A percentile compares a stretch with the other conserved stretches of the same genome.
Evolutionary conservation across 1,140 invertebrate species (phyloP).

Genomic region (Caenorhabditis tropicalis): DNA sequence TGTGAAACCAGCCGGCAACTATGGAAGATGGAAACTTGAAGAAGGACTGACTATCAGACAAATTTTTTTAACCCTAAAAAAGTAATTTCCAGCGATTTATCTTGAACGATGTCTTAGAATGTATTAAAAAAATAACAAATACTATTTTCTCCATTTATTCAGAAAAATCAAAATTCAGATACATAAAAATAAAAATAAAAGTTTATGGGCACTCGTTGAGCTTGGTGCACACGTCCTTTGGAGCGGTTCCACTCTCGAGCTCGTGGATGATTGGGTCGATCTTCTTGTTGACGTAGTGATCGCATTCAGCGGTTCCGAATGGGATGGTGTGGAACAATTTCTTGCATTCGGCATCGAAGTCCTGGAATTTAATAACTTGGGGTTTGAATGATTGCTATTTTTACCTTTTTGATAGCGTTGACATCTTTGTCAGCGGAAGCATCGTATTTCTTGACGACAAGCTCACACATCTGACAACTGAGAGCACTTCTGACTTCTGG

Average conservation of each 20-base stretch:
- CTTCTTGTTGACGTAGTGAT: constrained; percentile 28
- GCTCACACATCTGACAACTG: constrained; percentile 23
- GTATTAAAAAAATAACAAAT: not conserved
- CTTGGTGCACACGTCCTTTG: constrained; percentile 51
- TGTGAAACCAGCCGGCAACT: too few species aligned
- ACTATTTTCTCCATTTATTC: not conserved
- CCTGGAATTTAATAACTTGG: not conserved
- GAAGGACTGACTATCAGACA: too few species aligned
- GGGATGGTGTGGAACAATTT: not conserved
- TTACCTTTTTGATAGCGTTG: constrained; percentile 22
- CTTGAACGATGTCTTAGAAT: too few species aligned
- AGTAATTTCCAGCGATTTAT: too few species aligned
- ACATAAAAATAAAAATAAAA: not conserved
- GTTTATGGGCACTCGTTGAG: constrained; percentile 42
- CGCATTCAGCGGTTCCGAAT: constrained; percentile 33
- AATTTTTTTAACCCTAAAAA: too few species aligned
- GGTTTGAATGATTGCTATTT: not conserved
- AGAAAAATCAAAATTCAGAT: not conserved
- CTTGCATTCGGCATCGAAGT: constrained; percentile 38
- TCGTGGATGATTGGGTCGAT: constrained; percentile 45
- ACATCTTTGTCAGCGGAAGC: constrained; percentile 16
- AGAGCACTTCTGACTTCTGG: constrained; percentile 3
- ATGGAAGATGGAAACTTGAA: too few species aligned
- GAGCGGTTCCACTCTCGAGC: constrained; percentile 50
- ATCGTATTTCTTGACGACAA: constrained; percentile 19